Evolutionary conservation across 2,113 vertebrate species (phyloP), one percentile per base, ranked within the genome.

Genomic region (Rhagologus leucostigma): DNA sequence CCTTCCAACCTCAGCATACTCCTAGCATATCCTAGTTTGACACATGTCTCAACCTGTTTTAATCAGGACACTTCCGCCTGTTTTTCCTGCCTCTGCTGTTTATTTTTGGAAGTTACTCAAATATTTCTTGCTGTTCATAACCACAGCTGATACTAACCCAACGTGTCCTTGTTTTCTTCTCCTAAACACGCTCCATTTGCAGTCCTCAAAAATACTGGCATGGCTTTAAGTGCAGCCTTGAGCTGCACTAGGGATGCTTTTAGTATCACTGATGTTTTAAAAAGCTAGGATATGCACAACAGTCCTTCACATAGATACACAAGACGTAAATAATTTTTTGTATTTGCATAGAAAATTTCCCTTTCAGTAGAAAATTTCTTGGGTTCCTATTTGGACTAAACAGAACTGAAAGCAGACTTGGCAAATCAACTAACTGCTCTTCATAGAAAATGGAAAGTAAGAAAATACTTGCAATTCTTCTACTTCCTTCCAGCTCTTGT

Each of bases 381-480:
- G 30, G 44, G 35, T 7, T 95, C 10, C 47, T 63, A 60, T 67
- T 84, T 78, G 73, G 60, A 67, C 39, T 39, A 63, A 93, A 44
- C 5, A 89, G 84, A 70, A 68, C 24, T 82, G 47, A 96, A 91
- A 80, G 88, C 12, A 90, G 69, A 69, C 37, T 65, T 97, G 82
- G 87, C 78, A 94, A 59, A 86, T 6, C 15, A 80, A 39, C 5
- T 67, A 62, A 80, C 33, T 90, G 32, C 55, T 78, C 77, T 75
- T 87, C 47, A 35, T 46, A 64, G 81, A 47, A 94, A 92, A 73
- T 94, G 82, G 87, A 94, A 96, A 94, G 52, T 60, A 77, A 81
- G 75, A 96, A 93, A 93, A 94, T 86, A 57, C 22, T 92, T 97
- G 22, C 32, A 80, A 93, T 95, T 94, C 90, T 87, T 91, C 37